Evolutionary conservation across 2,888 invertebrate genomes (phyloP).

Genomic region (Pollenia amentaria): DNA sequence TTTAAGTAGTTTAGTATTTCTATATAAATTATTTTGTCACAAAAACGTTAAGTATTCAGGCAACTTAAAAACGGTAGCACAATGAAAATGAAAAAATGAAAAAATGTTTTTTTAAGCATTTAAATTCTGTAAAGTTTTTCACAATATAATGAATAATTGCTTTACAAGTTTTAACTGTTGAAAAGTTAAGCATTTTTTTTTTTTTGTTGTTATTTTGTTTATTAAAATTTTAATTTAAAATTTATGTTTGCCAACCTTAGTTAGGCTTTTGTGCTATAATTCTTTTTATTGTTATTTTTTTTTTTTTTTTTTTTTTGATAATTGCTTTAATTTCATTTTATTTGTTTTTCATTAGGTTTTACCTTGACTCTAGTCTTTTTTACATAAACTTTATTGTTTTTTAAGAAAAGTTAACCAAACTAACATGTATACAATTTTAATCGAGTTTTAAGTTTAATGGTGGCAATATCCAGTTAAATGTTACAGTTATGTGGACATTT

Average conservation of each 20-base stretch:
- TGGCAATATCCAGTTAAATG: slow-evolving; percentile 4
- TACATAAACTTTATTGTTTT: slow-evolving; percentile 41
- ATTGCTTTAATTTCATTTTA: slow-evolving; percentile 50
- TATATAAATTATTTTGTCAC: slow-evolving; percentile 51
- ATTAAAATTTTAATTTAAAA: slow-evolving; percentile 7
- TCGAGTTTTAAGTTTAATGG: background rate
- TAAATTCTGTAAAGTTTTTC: background rate
- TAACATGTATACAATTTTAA: slow-evolving; percentile 1
- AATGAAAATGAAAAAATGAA: background rate
- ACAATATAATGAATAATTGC: slow-evolving; percentile 30
- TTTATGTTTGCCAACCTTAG: slow-evolving; percentile 4
- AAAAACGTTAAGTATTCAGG: slow-evolving; percentile 1
- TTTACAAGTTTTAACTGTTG: slow-evolving; percentile 15
- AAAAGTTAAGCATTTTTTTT: background rate
- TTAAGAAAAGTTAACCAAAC: background rate
- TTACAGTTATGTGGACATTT: slow-evolving; percentile 43
- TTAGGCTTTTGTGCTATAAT: slow-evolving; percentile 22
- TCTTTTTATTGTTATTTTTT: background rate
- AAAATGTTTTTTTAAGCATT: background rate
- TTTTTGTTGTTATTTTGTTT: background rate
- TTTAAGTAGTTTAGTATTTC: slow-evolving; percentile 38
- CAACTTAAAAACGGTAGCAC: slow-evolving; percentile 23
- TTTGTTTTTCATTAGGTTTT: slow-evolving; percentile 30
- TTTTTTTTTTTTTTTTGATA: slow-evolving; percentile 16
- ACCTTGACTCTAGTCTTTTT: slow-evolving; percentile 62